Percentiles rank a stretch among this genome's conserved stretches.
Evolutionary conservation across 2,113 vertebrate genomes (phyloP).

Genomic region (Eulacestoma nigropectus): DNA sequence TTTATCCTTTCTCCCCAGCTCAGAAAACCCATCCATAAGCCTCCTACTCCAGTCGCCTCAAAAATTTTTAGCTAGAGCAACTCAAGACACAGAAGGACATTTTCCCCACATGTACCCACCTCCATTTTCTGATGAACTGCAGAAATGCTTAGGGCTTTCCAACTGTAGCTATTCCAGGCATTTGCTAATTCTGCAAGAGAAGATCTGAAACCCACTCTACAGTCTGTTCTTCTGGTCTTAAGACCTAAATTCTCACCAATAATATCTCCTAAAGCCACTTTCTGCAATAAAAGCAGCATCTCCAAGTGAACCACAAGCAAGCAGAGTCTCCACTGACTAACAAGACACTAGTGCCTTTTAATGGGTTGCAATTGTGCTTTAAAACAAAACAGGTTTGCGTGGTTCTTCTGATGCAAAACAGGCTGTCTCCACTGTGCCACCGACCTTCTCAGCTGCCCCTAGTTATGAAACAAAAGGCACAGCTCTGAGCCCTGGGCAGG

Average conservation of each 20-base stretch:
- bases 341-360: neutral
- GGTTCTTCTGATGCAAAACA: neutral
- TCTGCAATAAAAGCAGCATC: fast-evolving
- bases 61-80: neutral
- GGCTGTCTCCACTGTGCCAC: neutral
- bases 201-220: neutral
- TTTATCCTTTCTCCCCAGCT: neutral
- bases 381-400: neutral
- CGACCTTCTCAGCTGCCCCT: neutral
- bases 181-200: neutral
- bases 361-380: neutral
- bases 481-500: neutral
- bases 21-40: neutral
- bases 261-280: neutral
- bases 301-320: fast-evolving
- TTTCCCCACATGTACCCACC: neutral
- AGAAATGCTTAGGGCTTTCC: neutral
- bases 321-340: fast-evolving
- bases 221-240: neutral
- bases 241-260: neutral
- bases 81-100: neutral
- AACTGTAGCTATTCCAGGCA: neutral
- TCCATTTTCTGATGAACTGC: neutral
- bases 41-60: neutral
- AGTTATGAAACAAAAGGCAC: neutral